Percentiles rank a stretch among this genome's conserved stretches.
phyloP scores from a whole-genome alignment of 1,140 invertebrate species.

The Euwallacea fornicatus region DNA sequence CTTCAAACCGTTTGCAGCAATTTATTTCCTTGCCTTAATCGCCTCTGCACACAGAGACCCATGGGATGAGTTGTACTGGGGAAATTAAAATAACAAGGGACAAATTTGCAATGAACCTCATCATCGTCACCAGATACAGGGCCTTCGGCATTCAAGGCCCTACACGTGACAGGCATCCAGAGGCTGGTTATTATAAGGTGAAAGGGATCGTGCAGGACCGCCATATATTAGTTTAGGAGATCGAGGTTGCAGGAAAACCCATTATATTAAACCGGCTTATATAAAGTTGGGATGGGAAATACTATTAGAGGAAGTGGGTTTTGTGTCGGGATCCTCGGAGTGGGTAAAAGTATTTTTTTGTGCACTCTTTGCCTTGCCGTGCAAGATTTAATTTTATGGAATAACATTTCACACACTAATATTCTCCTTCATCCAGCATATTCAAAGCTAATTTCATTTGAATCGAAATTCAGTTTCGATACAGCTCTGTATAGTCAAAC shows the following conservation, averaged over 20 bases:
- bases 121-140: conserved; percentile 8
- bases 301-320: no score
- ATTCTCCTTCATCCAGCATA: no score
- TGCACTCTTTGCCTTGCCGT: no score
- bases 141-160: neutral
- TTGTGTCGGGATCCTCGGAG: no score
- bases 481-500: no score
- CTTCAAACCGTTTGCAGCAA: no score
- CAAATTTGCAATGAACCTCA: conserved; percentile 30
- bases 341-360: no score
- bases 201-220: conserved; percentile 5
- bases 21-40: neutral
- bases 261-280: conserved; percentile 15
- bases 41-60: neutral
- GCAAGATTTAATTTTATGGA: no score
- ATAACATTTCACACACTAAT: no score
- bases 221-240: conserved; percentile 20
- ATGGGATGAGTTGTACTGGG: neutral
- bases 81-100: conserved; percentile 1
- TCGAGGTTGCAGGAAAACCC: conserved; percentile 5
- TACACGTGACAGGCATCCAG: conserved; percentile 27
- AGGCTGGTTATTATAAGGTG: conserved; percentile 2
- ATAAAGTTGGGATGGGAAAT: conserved; percentile 1
- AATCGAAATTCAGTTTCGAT: no score
- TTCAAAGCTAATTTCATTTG: no score